Conservation (phyloP, 2,888 invertebrate genomes). For the Sphaeridia pumilis region DNA sequence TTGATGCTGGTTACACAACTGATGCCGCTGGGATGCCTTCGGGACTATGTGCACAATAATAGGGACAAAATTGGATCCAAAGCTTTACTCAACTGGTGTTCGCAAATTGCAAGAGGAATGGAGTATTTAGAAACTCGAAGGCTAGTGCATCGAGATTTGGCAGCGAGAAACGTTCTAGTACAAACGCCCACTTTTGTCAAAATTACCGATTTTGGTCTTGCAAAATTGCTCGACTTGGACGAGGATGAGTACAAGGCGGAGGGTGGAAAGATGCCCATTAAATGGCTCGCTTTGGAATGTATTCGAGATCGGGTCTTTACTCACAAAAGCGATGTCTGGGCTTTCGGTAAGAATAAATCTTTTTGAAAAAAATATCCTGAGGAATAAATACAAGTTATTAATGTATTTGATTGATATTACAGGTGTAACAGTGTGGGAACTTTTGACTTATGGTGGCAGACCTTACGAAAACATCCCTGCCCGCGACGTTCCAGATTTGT, state of each 20-base stretch:
- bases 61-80: slow-evolving; percentile 89
- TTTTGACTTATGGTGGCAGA: slow-evolving; percentile 84
- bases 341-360: slow-evolving; percentile 74
- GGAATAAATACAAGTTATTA: too few relatives aligned
- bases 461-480: slow-evolving; percentile 89
- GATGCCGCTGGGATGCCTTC: slow-evolving; percentile 90
- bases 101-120: slow-evolving; percentile 95
- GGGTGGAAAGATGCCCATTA: slow-evolving; percentile 97
- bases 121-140: slow-evolving; percentile 87
- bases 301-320: slow-evolving; percentile 92
- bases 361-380: too few relatives aligned
- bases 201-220: slow-evolving; percentile 96
- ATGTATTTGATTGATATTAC: too few relatives aligned
- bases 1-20: slow-evolving; percentile 97
- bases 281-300: slow-evolving; percentile 96
- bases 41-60: slow-evolving; percentile 87
- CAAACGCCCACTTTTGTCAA: slow-evolving; percentile 86
- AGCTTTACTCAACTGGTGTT: slow-evolving; percentile 89
- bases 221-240: slow-evolving; percentile 85
- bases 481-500: slow-evolving; percentile 77
- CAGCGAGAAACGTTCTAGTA: slow-evolving; percentile 91
- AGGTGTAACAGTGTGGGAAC: slow-evolving; percentile 93
- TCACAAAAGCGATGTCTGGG: slow-evolving; percentile 98
- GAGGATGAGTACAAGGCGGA: slow-evolving; percentile 94
- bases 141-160: slow-evolving; percentile 90